These are phyloP conservation scores for Neogale vison DNA, from an alignment of 2,113 vertebrate species.

Conservation along the genomic window DNA sequence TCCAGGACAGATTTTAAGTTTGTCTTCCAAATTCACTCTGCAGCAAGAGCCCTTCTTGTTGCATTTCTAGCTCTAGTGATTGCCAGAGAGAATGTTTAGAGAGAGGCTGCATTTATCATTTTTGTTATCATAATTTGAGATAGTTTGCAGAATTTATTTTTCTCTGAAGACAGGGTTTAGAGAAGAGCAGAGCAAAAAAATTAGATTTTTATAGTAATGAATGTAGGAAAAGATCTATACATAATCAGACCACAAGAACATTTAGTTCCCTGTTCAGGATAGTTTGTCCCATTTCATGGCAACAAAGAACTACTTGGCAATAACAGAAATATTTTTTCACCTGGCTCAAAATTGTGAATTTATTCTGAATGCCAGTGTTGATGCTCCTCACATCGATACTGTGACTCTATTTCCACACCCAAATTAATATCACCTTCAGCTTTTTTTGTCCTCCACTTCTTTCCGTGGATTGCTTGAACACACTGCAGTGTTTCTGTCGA, in stretches of 20 bases:
- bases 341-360: background rate
- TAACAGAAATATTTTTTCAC: background rate
- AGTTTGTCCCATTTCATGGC: background rate
- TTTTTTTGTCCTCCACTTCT: background rate
- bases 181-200: background rate
- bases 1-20: background rate
- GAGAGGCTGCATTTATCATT: background rate
- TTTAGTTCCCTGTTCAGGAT: background rate
- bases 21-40: background rate
- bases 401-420: background rate
- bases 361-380: background rate
- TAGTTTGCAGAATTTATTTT: background rate
- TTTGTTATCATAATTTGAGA: background rate
- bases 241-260: background rate
- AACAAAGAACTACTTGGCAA: background rate
- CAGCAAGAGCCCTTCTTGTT: background rate
- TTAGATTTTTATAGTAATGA: background rate
- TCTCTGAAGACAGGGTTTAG: background rate
- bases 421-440: background rate
- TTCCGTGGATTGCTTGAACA: background rate
- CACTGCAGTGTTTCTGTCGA: background rate
- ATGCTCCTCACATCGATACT: background rate
- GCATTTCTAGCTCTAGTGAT: background rate
- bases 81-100: background rate
- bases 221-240: background rate